Percentiles rank a stretch among this genome's conserved stretches.
Conservation (phyloP, 2,888 invertebrate species). For the Eupithecia centaureata region DNA sequence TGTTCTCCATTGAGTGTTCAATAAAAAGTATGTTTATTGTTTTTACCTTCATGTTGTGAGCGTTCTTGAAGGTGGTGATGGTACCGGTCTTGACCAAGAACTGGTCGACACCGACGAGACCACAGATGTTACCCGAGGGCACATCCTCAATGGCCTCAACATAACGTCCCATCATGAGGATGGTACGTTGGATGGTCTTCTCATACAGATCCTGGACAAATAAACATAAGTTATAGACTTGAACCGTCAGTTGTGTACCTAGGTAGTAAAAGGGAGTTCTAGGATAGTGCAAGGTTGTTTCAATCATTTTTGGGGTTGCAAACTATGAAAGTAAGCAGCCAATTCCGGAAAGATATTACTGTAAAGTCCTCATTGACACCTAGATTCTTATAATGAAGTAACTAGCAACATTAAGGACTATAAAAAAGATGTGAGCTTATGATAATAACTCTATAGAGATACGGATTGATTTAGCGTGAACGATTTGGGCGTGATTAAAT, state of each 20-base stretch:
- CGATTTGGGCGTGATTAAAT: not conserved
- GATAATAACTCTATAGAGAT: not conserved
- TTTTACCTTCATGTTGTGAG: conserved; percentile 96
- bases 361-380: conserved; percentile 66
- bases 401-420: conserved; percentile 26
- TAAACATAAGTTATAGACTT: not conserved
- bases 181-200: conserved; percentile 99
- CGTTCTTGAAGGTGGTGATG: conserved; percentile 99
- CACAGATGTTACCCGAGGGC: conserved; percentile 99
- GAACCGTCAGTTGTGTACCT: not conserved
- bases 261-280: not conserved
- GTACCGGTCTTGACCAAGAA: conserved; percentile 99
- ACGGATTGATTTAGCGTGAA: not conserved
- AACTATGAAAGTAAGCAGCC: conserved; percentile 61
- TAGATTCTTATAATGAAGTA: conserved; percentile 26
- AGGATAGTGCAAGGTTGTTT: conserved; percentile 55
- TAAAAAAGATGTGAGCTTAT: not conserved
- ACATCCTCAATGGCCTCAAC: conserved; percentile 99
- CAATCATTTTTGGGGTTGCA: conserved; percentile 73
- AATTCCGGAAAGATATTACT: conserved; percentile 75
- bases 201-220: conserved; percentile 92
- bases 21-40: not conserved
- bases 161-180: conserved; percentile 99
- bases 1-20: too few species aligned
- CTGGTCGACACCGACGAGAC: conserved; percentile 99